Base-by-base conservation (phyloP, 1,140 invertebrate genomes). In the Drosophila fuyamai region DNA sequence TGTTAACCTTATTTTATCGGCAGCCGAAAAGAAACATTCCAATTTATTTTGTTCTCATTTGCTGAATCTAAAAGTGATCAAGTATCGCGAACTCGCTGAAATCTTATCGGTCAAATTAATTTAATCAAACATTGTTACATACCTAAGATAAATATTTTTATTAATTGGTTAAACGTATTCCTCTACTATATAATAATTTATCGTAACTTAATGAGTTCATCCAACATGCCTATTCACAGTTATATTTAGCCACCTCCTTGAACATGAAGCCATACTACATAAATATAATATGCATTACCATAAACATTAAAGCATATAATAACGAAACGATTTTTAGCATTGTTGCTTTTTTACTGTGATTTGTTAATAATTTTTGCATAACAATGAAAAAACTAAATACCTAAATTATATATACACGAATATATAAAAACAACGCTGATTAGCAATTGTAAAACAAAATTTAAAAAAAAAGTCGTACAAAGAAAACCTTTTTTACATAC, bases 301-400 rank as follows among this genome's bases (percentile, higher is more conserved):
- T 62, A 81, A 57, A 48, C 18, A 35, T 55, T 56, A n/a, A 48
- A 47, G 27, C 27, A 57, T 46, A 68, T 57, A 32, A 46, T 46
- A 50, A 72, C 44, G 58, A 76, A 46, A 62, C 44, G 47, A 67
- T 68, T 80, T 79, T 81, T 77, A 89, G 76, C 83, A 76, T 80
- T 83, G 79, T 88, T 86, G 83, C 84, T 88, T 86, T 85, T 88
- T 71, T 74, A 88, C 83, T 86, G 83, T 86, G 83, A 86, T 86
- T 86, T 86, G 83, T 86, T 86, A 79, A 80, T 83, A 73, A 73
- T 77, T 86, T 85, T 76, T 77, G 83, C 76, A 63, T 80, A 65
- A 77, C 78, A 78, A 85, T 71, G 65, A 75, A 71, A 10, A 62
- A 77, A 46, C 29, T 50, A 61, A 50, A 46, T 38, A 76, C 43